Evolutionary conservation across 2,113 vertebrate genomes (phyloP).

Genomic region (Hydrolagus affinis): DNA sequence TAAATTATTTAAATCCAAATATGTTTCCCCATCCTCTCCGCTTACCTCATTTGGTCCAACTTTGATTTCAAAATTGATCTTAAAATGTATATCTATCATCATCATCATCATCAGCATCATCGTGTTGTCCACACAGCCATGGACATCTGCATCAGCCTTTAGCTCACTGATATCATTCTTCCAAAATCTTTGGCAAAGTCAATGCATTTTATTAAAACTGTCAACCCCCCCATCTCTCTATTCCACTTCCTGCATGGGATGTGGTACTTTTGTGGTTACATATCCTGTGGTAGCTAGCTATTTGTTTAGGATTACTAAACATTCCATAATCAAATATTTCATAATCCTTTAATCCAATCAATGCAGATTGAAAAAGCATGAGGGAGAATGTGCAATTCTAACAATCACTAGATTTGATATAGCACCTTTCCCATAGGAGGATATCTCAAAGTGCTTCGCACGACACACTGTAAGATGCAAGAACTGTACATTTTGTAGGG

Average conservation of each 20-base stretch:
- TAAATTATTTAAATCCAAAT: background rate
- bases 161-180: background rate
- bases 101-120: too few species aligned
- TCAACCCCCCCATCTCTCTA: conserved; percentile 8
- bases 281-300: conserved; percentile 33
- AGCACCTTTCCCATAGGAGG: too few species aligned
- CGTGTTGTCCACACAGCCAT: too few species aligned
- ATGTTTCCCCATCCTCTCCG: background rate
- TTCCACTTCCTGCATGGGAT: conserved; percentile 31
- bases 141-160: too few species aligned
- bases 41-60: background rate
- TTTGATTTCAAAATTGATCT: background rate
- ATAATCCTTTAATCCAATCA: conserved; percentile 35
- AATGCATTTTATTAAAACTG: conserved; percentile 30
- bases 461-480: too few species aligned
- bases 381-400: background rate
- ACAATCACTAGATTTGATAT: too few species aligned
- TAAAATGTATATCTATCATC: background rate
- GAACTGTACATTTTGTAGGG: too few species aligned
- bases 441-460: too few species aligned
- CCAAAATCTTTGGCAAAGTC: conserved; percentile 22
- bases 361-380: conserved; percentile 32
- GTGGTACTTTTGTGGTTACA: conserved; percentile 31
- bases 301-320: conserved; percentile 34
- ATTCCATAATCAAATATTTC: conserved; percentile 37